These are phyloP conservation scores for Gadopsis marmoratus DNA, from an alignment of 2,797 vertebrate genomes.

Conservation along the genomic window DNA sequence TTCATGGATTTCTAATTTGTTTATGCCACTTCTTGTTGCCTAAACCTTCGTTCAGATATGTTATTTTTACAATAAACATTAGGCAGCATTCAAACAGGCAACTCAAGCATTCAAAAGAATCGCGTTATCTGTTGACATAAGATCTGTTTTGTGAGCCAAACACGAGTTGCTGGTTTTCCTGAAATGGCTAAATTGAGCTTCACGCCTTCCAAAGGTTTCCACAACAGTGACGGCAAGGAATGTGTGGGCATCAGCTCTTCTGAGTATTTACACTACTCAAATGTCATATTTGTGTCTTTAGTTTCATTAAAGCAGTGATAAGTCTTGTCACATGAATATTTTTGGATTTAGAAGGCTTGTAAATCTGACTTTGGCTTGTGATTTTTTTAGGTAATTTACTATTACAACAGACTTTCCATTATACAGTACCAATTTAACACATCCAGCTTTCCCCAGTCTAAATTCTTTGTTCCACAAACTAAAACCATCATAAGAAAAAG, in stretches of 20 bases:
- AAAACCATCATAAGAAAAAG: background rate
- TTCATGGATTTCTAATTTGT: slow-evolving; percentile 13
- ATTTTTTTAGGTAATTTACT: background rate
- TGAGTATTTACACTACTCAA: slow-evolving; percentile 46
- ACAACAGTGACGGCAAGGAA: slow-evolving; percentile 67
- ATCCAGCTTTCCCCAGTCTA: background rate
- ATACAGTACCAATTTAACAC: background rate
- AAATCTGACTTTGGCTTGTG: background rate
- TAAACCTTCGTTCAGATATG: slow-evolving; percentile 34
- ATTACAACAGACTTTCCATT: background rate
- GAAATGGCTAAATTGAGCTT: slow-evolving; percentile 56
- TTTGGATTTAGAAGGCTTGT: background rate
- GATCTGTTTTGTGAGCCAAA: slow-evolving; percentile 79
- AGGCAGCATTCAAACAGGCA: slow-evolving; percentile 37
- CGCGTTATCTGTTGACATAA: slow-evolving; percentile 70
- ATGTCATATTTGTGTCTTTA: slow-evolving; percentile 22
- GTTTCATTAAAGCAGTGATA: background rate
- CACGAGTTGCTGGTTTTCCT: slow-evolving; percentile 69
- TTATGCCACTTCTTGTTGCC: slow-evolving; percentile 35
- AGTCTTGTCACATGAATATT: background rate
- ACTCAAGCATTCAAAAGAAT: slow-evolving; percentile 53
- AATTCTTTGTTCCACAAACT: background rate
- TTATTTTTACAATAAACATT: slow-evolving; percentile 58
- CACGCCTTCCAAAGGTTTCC: slow-evolving; percentile 67
- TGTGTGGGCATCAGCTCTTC: slow-evolving; percentile 58